These are phyloP conservation scores for Numenius phaeopus DNA, from an alignment of 2,797 vertebrate species.

Conservation along the genomic window DNA sequence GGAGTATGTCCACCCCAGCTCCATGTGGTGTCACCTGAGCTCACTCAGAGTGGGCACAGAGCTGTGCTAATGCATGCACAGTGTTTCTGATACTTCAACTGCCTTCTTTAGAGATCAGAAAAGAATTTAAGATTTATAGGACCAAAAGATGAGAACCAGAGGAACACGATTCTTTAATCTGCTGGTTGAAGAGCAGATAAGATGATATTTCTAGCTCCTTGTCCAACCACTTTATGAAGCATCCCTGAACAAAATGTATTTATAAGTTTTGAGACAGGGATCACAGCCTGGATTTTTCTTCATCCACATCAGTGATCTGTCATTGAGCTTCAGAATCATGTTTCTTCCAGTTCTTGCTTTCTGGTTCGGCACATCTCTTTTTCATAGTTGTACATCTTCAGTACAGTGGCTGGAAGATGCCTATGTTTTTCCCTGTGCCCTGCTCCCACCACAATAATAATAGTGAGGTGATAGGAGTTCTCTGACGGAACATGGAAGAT, in stretches of 20 bases:
- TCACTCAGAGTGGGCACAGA: not conserved
- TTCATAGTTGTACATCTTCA: not conserved
- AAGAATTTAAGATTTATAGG: not conserved
- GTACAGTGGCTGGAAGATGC: not conserved
- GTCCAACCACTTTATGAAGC: not conserved
- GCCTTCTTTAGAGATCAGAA: not conserved
- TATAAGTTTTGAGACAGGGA: not conserved
- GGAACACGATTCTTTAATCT: not conserved
- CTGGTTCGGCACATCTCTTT: not conserved
- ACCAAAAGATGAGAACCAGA: not conserved
- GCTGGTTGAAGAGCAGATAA: not conserved
- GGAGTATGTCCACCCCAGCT: not conserved
- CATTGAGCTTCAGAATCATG: not conserved
- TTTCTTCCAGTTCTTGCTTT: not conserved
- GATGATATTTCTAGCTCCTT: not conserved
- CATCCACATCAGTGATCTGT: not conserved
- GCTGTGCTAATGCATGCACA: not conserved
- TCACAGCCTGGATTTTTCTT: not conserved
- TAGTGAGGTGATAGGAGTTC: fast-evolving
- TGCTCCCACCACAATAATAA: not conserved
- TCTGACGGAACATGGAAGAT: not conserved
- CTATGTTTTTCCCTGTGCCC: not conserved
- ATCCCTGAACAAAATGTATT: not conserved
- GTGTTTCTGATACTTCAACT: not conserved
- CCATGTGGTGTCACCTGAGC: not conserved